These are phyloP conservation scores for Pseudococcus viburni DNA, from an alignment of 2,888 invertebrate genomes.

Conservation along the genomic window DNA sequence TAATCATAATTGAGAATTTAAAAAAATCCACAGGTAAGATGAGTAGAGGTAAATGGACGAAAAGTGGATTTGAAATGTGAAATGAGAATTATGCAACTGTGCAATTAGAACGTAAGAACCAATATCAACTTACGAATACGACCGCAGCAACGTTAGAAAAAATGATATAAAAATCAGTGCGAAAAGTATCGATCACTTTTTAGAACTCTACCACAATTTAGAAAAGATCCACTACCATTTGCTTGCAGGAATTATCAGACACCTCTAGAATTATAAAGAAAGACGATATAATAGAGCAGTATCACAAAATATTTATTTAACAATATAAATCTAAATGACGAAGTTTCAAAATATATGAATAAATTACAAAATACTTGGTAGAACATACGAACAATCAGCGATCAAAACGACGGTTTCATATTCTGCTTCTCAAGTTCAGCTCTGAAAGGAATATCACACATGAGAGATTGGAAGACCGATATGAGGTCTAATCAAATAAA, in stretches of 20 bases:
- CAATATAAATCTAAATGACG: background rate
- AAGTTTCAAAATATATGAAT: background rate
- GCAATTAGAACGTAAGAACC: background rate
- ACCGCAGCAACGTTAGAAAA: too few relatives aligned
- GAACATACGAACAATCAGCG: conserved; percentile 2
- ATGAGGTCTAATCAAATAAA: background rate
- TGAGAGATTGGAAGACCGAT: conserved; percentile 13
- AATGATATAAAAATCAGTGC: too few relatives aligned
- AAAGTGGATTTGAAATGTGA: background rate
- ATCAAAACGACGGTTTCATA: conserved; percentile 67
- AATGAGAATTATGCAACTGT: background rate
- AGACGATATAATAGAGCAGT: background rate
- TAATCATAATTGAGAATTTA: too few relatives aligned
- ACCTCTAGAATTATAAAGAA: background rate
- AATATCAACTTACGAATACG: too few relatives aligned
- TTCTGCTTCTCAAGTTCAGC: conserved; percentile 72
- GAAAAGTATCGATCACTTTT: too few relatives aligned
- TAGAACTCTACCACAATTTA: too few relatives aligned
- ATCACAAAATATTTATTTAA: conserved; percentile 23
- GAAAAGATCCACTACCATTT: background rate
- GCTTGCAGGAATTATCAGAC: background rate
- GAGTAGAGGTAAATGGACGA: background rate
- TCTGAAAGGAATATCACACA: conserved; percentile 70
- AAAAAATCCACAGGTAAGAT: too few relatives aligned
- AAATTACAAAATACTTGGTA: conserved; percentile 39